Conservation (phyloP, 2,888 invertebrate species). For the Leucophora obtusa region DNA sequence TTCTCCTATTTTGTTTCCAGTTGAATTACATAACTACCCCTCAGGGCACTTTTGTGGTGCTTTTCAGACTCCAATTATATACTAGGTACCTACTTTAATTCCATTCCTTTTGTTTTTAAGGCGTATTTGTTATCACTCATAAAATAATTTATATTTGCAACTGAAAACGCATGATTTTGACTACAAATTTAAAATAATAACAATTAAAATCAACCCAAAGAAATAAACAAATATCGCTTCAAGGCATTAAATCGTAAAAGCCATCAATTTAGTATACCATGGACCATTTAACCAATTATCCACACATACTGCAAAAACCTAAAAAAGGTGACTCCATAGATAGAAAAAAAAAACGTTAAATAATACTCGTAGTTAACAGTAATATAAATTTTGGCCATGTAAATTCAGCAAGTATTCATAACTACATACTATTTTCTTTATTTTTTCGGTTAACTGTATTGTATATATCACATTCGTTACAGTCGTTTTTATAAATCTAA, state of each 20-base stretch:
- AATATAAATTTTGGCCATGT: background rate
- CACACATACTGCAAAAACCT: background rate
- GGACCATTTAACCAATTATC: conserved; percentile 2
- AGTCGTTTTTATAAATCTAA: background rate
- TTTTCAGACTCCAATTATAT: no score
- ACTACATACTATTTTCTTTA: no score
- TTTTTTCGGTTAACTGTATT: background rate
- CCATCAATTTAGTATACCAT: conserved; percentile 2
- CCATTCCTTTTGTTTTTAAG: background rate
- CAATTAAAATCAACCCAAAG: conserved; percentile 3
- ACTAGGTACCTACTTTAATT: no score
- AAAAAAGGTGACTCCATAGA: no score
- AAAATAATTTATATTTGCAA: conserved; percentile 13
- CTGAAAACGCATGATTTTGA: conserved; percentile 5
- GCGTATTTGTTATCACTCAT: conserved; percentile 21
- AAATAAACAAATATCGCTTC: conserved; percentile 19
- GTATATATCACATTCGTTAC: conserved; percentile 2
- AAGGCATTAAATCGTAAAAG: conserved; percentile 14
- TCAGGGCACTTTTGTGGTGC: no score
- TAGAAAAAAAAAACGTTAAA: background rate
- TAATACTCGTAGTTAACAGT: background rate
- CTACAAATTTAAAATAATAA: background rate
- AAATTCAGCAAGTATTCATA: background rate
- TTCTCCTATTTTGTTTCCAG: no score
- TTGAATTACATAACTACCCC: no score